A percentile compares a stretch with the other conserved stretches of the same genome.
Evolutionary conservation across 1,140 invertebrate genomes (phyloP).

Genomic region (Sitodiplosis mosellana): DNA sequence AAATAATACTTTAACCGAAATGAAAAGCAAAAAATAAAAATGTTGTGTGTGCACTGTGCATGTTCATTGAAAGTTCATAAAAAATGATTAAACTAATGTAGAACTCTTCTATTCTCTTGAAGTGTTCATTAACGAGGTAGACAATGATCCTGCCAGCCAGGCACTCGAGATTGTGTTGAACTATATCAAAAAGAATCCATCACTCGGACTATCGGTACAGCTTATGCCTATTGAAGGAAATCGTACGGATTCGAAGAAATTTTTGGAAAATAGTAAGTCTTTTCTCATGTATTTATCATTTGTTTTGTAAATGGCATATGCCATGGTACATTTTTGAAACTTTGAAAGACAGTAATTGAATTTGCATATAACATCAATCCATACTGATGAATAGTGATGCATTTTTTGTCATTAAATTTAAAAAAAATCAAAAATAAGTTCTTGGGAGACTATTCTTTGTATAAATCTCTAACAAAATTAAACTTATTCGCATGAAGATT

Average conservation of each 20-base stretch:
- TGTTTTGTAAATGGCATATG: too few relatives aligned
- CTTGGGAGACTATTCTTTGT: too few relatives aligned
- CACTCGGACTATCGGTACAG: slow-evolving; percentile 41
- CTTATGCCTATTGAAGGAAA: slow-evolving; percentile 38
- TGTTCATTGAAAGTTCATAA: slow-evolving; percentile 1
- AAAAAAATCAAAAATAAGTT: too few relatives aligned
- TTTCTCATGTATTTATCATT: too few relatives aligned
- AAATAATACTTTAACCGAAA: neutral
- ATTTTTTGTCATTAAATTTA: too few relatives aligned
- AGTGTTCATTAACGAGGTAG: slow-evolving; percentile 57
- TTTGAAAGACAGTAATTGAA: too few relatives aligned
- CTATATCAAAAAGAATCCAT: slow-evolving; percentile 44
- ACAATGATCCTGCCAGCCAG: slow-evolving; percentile 43
- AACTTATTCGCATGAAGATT: too few relatives aligned
- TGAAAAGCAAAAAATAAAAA: neutral
- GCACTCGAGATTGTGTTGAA: slow-evolving; percentile 44
- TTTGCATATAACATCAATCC: too few relatives aligned
- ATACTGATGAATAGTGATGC: too few relatives aligned
- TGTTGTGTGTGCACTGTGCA: neutral
- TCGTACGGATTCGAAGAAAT: slow-evolving; percentile 41
- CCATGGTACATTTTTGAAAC: too few relatives aligned
- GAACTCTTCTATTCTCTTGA: neutral
- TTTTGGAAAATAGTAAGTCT: slow-evolving; percentile 40
- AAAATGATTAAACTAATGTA: slow-evolving; percentile 1
- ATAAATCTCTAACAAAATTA: too few relatives aligned